phyloP scores from a whole-genome alignment of 2,113 vertebrate species.

The Tympanuchus pallidicinctus region DNA sequence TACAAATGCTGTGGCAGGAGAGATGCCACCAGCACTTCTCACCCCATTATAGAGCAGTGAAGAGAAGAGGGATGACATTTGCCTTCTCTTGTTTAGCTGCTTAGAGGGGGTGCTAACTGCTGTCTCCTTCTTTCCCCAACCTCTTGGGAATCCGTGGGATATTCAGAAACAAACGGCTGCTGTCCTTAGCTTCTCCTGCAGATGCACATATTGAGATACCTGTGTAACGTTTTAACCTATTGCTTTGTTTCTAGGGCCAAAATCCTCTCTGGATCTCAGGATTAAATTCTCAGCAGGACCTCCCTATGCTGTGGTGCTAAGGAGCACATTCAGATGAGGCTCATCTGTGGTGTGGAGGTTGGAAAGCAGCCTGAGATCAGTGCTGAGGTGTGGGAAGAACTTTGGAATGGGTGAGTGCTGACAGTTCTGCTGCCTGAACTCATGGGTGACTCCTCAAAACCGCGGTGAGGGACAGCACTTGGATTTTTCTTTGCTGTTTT shows the following conservation, averaged over 20 bases:
- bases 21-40: background rate
- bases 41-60: fast-evolving
- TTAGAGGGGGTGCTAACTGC: background rate
- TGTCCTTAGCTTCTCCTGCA: background rate
- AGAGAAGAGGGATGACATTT: background rate
- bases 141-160: background rate
- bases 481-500: background rate
- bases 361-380: background rate
- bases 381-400: background rate
- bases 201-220: fast-evolving
- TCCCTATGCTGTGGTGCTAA: background rate
- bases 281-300: constrained; percentile 33
- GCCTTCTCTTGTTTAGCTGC: background rate
- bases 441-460: background rate
- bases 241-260: constrained; percentile 4
- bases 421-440: background rate
- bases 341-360: background rate
- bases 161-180: background rate
- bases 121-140: background rate
- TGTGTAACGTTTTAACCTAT: background rate
- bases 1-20: background rate
- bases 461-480: background rate
- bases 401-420: background rate
- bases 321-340: background rate
- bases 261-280: constrained; percentile 4